These are phyloP conservation scores for Drosophila fungiperda DNA, from an alignment of 2,888 invertebrate species.

Conservation along the genomic window DNA sequence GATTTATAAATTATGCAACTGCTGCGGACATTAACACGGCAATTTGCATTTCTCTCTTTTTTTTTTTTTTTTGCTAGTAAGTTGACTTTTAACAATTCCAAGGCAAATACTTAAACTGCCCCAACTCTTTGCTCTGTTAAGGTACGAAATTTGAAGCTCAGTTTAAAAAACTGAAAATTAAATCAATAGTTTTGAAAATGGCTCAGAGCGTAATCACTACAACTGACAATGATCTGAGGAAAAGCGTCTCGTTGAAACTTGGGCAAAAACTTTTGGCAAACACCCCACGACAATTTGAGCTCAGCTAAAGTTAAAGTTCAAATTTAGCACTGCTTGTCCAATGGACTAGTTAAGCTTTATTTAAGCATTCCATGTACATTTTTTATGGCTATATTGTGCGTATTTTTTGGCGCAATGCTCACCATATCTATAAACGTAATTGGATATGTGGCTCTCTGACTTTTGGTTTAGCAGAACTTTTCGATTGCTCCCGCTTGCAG, in stretches of 20 bases:
- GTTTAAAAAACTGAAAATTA: not conserved
- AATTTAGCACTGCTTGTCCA: slow-evolving; percentile 56
- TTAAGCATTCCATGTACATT: slow-evolving; percentile 61
- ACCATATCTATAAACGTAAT: slow-evolving; percentile 80
- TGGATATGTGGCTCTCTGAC: slow-evolving; percentile 70
- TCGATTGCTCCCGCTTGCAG: slow-evolving; percentile 22
- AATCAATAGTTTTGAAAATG: slow-evolving; percentile 16
- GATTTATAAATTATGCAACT: slow-evolving; percentile 66
- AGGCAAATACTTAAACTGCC: slow-evolving; percentile 38
- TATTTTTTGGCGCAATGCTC: slow-evolving; percentile 63
- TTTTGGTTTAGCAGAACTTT: slow-evolving; percentile 52
- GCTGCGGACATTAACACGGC: slow-evolving; percentile 7
- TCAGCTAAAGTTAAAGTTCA: slow-evolving; percentile 45
- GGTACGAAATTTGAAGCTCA: not conserved
- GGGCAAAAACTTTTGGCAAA: slow-evolving; percentile 37
- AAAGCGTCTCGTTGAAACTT: slow-evolving; percentile 15
- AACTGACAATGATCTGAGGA: slow-evolving; percentile 35
- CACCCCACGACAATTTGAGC: slow-evolving; percentile 31
- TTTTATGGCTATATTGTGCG: slow-evolving; percentile 76
- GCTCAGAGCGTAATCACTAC: slow-evolving; percentile 32
- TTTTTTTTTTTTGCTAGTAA: not conserved
- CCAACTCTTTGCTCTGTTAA: slow-evolving; percentile 16
- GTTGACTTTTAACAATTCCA: slow-evolving; percentile 10
- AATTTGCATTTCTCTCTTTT: not conserved
- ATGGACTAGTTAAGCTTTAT: slow-evolving; percentile 54